These are phyloP conservation scores for Peromyscus aztecus DNA, from an alignment of 2,797 vertebrate genomes.

Conservation along the genomic window DNA sequence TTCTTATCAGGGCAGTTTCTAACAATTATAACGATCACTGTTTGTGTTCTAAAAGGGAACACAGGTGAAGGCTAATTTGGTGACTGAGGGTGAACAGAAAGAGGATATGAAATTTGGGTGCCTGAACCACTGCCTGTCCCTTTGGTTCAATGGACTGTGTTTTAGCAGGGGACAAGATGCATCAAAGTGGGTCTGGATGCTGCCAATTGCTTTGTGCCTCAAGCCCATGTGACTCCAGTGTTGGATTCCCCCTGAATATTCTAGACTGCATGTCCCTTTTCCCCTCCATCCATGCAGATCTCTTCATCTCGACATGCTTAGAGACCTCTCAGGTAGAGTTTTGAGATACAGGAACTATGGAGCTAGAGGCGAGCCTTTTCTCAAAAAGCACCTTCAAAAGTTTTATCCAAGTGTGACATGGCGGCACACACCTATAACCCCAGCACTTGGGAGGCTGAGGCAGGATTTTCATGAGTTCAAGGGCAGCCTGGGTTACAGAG, in stretches of 20 bases:
- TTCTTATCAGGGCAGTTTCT: slow-evolving; percentile 26
- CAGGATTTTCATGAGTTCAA: not conserved
- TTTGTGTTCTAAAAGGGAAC: slow-evolving; percentile 54
- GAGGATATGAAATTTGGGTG: not conserved
- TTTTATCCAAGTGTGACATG: not conserved
- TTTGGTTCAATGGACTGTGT: not conserved
- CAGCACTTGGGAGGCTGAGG: not conserved
- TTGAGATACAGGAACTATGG: slow-evolving; percentile 11
- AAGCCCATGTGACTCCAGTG: not conserved
- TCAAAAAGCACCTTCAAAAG: not conserved
- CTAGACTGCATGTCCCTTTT: not conserved
- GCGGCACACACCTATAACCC: not conserved
- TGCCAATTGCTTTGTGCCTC: not conserved
- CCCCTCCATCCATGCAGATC: not conserved
- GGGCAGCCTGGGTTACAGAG: not conserved
- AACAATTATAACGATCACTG: slow-evolving; percentile 20
- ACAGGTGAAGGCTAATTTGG: slow-evolving; percentile 18
- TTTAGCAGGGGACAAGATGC: not conserved
- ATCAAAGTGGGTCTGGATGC: not conserved
- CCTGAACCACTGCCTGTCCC: not conserved
- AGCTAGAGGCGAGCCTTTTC: not conserved
- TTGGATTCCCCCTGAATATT: slow-evolving; percentile 27
- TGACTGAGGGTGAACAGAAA: slow-evolving; percentile 31
- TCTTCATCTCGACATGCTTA: not conserved
- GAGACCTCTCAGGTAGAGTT: not conserved